phyloP scores from a whole-genome alignment of 2,888 invertebrate genomes.

The Allophyes oxyacanthae region DNA sequence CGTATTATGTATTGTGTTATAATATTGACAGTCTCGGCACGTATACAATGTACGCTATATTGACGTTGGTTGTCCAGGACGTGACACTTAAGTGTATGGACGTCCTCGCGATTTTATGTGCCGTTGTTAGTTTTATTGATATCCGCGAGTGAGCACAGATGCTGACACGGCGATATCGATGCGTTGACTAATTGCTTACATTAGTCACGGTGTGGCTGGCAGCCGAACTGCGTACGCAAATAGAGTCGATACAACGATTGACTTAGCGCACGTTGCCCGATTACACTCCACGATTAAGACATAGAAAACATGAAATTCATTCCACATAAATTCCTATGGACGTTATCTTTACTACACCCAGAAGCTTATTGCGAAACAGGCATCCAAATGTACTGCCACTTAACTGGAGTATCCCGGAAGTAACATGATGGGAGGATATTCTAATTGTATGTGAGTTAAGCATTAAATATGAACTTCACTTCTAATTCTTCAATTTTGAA shows the following conservation, averaged over 20 bases:
- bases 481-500: background rate
- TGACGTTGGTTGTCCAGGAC: conserved; percentile 59
- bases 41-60: conserved; percentile 53
- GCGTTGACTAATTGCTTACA: conserved; percentile 84
- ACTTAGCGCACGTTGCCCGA: conserved; percentile 81
- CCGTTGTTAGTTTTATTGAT: conserved; percentile 63
- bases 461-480: conserved; percentile 28
- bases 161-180: conserved; percentile 77
- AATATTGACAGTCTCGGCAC: conserved; percentile 65
- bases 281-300: conserved; percentile 61
- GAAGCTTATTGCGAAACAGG: conserved; percentile 31
- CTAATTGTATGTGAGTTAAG: conserved; percentile 31
- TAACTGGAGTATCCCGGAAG: conserved; percentile 29
- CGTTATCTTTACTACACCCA: conserved; percentile 22
- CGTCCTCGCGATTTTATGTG: conserved; percentile 48
- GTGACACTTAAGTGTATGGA: conserved; percentile 47
- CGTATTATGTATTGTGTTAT: conserved; percentile 67
- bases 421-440: conserved; percentile 32
- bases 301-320: conserved; percentile 49
- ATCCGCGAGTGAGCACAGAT: conserved; percentile 64
- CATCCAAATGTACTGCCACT: conserved; percentile 14
- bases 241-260: conserved; percentile 80
- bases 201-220: conserved; percentile 75
- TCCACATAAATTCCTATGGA: conserved; percentile 37
- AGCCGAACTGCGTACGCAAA: conserved; percentile 77